Conservation (phyloP, 2,113 vertebrate genomes). For the Sigmodon hispidus region DNA sequence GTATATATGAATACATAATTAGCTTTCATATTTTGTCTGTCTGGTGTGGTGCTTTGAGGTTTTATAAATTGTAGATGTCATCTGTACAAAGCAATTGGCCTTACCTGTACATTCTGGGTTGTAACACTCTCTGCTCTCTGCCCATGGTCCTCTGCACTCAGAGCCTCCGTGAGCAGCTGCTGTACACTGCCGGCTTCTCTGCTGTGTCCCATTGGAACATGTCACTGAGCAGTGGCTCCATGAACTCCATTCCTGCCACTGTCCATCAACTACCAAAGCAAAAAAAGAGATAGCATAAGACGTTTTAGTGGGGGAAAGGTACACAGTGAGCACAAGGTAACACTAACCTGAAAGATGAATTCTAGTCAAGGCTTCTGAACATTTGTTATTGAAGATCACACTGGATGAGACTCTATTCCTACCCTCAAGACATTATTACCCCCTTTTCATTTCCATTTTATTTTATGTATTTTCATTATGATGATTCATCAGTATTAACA, state of each 20-base stretch:
- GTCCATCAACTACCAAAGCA: conserved; percentile 93
- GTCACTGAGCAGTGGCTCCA: conserved; percentile 99
- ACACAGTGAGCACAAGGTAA: not conserved
- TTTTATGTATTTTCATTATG: not conserved
- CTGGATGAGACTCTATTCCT: not conserved
- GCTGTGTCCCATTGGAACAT: conserved; percentile 98
- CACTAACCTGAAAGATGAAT: not conserved
- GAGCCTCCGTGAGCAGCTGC: conserved; percentile 97
- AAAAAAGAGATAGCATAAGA: conserved; percentile 49
- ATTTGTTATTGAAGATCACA: not conserved
- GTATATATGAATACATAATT: not conserved
- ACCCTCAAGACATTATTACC: not conserved
- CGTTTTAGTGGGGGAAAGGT: not conserved
- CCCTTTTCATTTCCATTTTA: not conserved
- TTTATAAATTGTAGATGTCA: not conserved
- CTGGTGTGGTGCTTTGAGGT: not conserved
- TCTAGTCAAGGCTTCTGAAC: not conserved
- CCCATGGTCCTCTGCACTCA: conserved; percentile 97
- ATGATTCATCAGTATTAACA: not conserved
- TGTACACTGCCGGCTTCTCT: conserved; percentile 96
- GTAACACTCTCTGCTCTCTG: conserved; percentile 97
- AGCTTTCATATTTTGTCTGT: not conserved
- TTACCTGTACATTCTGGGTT: conserved; percentile 98
- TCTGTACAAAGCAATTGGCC: not conserved
- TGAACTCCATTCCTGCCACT: conserved; percentile 99